phyloP scores from a whole-genome alignment of 2,113 vertebrate genomes.

The Brachionichthys hirsutus region DNA sequence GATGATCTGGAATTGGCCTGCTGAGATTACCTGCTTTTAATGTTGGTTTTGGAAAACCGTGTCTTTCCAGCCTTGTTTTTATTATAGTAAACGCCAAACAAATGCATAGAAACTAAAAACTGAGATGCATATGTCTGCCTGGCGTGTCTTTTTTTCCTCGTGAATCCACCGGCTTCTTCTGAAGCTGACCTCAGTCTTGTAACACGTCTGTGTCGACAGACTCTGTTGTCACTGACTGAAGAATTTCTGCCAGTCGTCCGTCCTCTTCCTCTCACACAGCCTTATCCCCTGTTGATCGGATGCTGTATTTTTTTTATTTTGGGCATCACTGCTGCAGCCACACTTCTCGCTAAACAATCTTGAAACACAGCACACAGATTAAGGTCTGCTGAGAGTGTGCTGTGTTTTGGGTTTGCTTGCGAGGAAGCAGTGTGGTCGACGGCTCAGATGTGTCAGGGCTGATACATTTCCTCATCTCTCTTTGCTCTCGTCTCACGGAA shows the following conservation, averaged over 20 bases:
- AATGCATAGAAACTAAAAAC: too few relatives aligned
- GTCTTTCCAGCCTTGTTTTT: too few relatives aligned
- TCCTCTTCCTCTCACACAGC: constrained; percentile 17
- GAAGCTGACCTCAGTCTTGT: constrained; percentile 31
- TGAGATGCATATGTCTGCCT: too few relatives aligned
- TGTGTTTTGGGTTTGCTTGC: constrained; percentile 27
- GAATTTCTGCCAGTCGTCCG: constrained; percentile 40
- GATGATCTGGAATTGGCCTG: too few relatives aligned
- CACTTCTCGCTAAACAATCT: neutral
- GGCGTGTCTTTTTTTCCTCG: neutral
- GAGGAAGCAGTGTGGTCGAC: constrained; percentile 67
- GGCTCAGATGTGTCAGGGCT: constrained; percentile 27
- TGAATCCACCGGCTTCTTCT: constrained; percentile 39
- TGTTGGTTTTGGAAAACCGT: too few relatives aligned
- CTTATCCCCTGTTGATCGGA: neutral
- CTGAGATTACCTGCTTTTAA: too few relatives aligned
- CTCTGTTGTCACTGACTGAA: constrained; percentile 56
- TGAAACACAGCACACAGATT: neutral
- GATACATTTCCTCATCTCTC: constrained; percentile 61
- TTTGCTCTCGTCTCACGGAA: constrained; percentile 11
- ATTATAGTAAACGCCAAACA: too few relatives aligned
- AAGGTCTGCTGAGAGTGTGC: constrained; percentile 1
- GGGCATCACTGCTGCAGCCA: neutral
- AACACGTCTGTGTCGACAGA: constrained; percentile 42
- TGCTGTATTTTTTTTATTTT: neutral